Conservation (phyloP, 2,113 vertebrate species). For the Clarias magur region DNA sequence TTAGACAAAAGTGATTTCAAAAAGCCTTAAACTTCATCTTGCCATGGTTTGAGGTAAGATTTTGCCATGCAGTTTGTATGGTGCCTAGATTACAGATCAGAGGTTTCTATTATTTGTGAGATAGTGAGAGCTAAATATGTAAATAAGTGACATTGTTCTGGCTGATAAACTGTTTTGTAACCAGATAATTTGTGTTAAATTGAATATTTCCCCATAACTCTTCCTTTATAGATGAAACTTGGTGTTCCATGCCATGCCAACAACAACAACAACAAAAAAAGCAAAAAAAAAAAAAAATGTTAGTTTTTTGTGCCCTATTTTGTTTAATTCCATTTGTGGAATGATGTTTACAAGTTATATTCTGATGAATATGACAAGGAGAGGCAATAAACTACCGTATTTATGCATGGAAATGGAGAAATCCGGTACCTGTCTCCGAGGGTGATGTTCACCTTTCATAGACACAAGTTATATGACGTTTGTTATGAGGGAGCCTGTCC, state of each 20-base stretch:
- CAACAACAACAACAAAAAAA: background rate
- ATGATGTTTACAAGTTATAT: constrained; percentile 69
- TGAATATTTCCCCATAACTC: background rate
- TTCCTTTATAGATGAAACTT: constrained; percentile 25
- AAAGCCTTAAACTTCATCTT: background rate
- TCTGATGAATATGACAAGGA: constrained; percentile 68
- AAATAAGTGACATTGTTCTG: background rate
- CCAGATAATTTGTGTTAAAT: constrained; percentile 8
- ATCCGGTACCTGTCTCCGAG: constrained; percentile 34
- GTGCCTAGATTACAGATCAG: background rate
- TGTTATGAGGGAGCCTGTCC: constrained; percentile 28
- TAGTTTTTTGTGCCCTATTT: constrained; percentile 54
- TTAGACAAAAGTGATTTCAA: background rate
- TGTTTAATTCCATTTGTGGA: constrained; percentile 62
- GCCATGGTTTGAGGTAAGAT: background rate
- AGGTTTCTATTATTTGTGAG: background rate
- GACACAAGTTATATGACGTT: constrained; percentile 23
- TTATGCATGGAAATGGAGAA: constrained; percentile 76
- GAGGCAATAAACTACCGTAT: constrained; percentile 76
- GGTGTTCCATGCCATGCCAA: constrained; percentile 6
- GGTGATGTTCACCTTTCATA: constrained; percentile 48
- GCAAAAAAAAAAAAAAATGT: background rate
- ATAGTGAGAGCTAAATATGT: background rate
- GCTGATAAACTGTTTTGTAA: background rate
- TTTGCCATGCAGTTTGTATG: background rate